A percentile compares a stretch with the other conserved stretches of the same genome.
Evolutionary conservation across 2,888 invertebrate genomes (phyloP).

Genomic region (Leptogaster cylindrica): DNA sequence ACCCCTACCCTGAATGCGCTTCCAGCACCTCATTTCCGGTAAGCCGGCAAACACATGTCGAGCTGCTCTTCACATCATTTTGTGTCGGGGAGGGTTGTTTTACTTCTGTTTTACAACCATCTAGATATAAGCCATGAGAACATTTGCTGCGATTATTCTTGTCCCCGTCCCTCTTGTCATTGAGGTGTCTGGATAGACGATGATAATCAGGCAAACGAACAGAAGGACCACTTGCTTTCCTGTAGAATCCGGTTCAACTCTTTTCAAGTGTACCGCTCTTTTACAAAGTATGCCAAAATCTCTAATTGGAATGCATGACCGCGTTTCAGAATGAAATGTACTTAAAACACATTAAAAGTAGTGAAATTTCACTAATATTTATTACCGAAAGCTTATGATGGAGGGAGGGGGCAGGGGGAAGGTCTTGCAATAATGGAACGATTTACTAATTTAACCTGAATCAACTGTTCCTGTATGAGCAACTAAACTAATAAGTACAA

Average conservation of each 20-base stretch:
- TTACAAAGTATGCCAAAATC: constrained; percentile 11
- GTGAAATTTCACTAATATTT: constrained; percentile 26
- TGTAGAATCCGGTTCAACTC: not conserved
- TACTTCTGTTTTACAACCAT: constrained; percentile 20
- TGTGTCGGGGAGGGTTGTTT: constrained; percentile 9
- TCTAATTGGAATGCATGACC: constrained; percentile 37
- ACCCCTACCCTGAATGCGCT: not conserved
- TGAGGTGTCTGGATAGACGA: too few relatives aligned
- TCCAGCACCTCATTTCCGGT: constrained; percentile 26
- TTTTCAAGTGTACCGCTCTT: not conserved
- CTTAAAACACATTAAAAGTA: constrained; percentile 16
- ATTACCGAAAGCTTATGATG: too few relatives aligned
- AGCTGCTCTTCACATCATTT: too few relatives aligned
- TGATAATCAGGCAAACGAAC: not conserved
- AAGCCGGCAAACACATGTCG: constrained; percentile 38
- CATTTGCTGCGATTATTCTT: too few relatives aligned
- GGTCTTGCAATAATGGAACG: too few relatives aligned
- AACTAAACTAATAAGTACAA: constrained; percentile 26
- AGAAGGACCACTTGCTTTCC: not conserved
- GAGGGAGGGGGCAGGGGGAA: too few relatives aligned
- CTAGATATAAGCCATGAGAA: constrained; percentile 3
- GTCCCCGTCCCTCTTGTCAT: not conserved
- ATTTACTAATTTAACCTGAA: too few relatives aligned
- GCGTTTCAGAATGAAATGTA: constrained; percentile 22
- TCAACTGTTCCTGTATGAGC: too few relatives aligned